Evolutionary conservation across 2,888 invertebrate species (phyloP).

Genomic region (Nomada flava): DNA sequence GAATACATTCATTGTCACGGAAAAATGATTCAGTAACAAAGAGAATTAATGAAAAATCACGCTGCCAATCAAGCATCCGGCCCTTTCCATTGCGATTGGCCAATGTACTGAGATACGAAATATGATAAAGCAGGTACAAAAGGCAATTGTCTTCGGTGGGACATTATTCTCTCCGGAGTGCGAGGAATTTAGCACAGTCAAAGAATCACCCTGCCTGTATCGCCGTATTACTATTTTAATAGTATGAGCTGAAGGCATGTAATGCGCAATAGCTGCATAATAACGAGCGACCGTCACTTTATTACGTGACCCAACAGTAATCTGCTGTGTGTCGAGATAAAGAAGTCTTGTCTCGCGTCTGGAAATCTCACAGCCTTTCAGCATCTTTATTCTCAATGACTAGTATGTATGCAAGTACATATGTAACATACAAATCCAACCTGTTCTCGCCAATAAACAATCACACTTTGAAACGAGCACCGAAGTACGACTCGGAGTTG

Average conservation of each 20-base stretch:
- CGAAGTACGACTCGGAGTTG: background rate
- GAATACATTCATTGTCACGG: too few relatives aligned
- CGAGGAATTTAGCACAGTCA: conserved; percentile 41
- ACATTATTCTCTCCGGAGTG: conserved; percentile 23
- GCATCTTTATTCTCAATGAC: background rate
- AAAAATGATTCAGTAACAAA: too few relatives aligned
- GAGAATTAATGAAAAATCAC: too few relatives aligned
- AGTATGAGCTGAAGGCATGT: conserved; percentile 53
- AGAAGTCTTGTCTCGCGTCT: conserved; percentile 23
- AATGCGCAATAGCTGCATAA: conserved; percentile 63
- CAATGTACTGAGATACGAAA: background rate
- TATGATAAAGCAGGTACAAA: background rate
- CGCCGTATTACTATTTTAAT: conserved; percentile 61
- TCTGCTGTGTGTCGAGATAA: conserved; percentile 31
- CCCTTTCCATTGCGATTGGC: too few relatives aligned
- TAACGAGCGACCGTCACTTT: conserved; percentile 57
- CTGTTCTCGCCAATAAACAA: background rate
- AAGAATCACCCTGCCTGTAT: conserved; percentile 43
- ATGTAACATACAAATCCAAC: too few relatives aligned
- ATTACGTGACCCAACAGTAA: conserved; percentile 61
- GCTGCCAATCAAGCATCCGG: too few relatives aligned
- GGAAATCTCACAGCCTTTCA: background rate
- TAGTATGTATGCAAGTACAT: too few relatives aligned
- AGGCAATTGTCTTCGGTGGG: background rate
- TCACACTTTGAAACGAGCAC: background rate